Base-by-base conservation (phyloP, 1,140 invertebrate genomes). In the Plodia interpunctella region DNA sequence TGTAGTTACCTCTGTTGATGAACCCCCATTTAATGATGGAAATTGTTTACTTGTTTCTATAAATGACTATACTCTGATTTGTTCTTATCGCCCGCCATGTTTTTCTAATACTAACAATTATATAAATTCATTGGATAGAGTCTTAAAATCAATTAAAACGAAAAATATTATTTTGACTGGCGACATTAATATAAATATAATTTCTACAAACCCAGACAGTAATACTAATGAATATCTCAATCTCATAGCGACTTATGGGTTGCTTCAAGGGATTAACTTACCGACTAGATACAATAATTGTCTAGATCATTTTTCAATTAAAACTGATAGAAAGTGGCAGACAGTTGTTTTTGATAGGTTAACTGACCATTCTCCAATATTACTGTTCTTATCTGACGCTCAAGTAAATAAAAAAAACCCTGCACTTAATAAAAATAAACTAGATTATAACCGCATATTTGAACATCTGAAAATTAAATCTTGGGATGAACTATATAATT, bases 161-260 rank as follows among this genome's bases (percentile, higher is more conserved):
- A 44, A 57, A n/a, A 49, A 18, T 19, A 18, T 49, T 10, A 19
- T 56, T 0, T 17, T 56, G 4, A 6, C 38, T 21, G 55, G 55
- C 4, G 56, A 57, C 11, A 28, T 57, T n/a, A 57, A 57, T 25
- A 57, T 57, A n/a, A 57, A 57, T 30, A 50, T 57, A n/a, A n/a
- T n/a, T n/a, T n/a, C n/a, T n/a, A n/a, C n/a, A n/a, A n/a, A n/a
- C n/a, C n/a, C n/a, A n/a, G n/a, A n/a, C n/a, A n/a, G n/a, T n/a
- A n/a, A n/a, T n/a, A n/a, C n/a, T n/a, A n/a, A n/a, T 50, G 3
- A n/a, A 0, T 57, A 57, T 18, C 44, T 57, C 0, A 19, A 20
- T 0, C 20, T 57, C 6, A 49, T 15, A 49, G 56, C 56, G 0
- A 17, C 35, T 2, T 44, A 57, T 57, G 56, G 56, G 6, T 9